Evolutionary conservation across 2,888 invertebrate species (phyloP).

Genomic region (Philereme transversata): DNA sequence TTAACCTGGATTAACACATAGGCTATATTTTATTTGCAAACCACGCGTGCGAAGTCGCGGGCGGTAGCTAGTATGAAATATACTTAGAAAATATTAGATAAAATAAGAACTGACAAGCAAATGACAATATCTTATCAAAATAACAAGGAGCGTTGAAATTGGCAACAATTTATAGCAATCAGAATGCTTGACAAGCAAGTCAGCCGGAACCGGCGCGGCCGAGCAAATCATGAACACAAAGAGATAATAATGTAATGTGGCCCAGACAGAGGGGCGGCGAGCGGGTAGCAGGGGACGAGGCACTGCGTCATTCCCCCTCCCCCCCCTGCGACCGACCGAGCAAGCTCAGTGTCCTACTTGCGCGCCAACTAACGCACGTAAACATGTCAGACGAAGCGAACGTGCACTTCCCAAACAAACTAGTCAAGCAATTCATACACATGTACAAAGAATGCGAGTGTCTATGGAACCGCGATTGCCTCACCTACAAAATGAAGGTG

Average conservation of each 20-base stretch:
- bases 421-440: slow-evolving; percentile 62
- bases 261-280: slow-evolving; percentile 1
- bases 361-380: slow-evolving; percentile 49
- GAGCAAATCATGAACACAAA: slow-evolving; percentile 26
- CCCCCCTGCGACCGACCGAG: slow-evolving; percentile 34
- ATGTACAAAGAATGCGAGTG: slow-evolving; percentile 64
- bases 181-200: slow-evolving; percentile 16
- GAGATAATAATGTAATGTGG: not conserved
- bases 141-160: not conserved
- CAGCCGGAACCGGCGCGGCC: slow-evolving; percentile 8
- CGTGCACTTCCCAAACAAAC: slow-evolving; percentile 65
- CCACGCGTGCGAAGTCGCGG: too few relatives aligned
- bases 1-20: too few relatives aligned
- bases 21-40: too few relatives aligned
- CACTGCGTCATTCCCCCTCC: slow-evolving; percentile 15
- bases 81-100: too few relatives aligned
- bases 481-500: slow-evolving; percentile 62
- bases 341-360: slow-evolving; percentile 61
- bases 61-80: too few relatives aligned
- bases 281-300: slow-evolving; percentile 4
- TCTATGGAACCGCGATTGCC: slow-evolving; percentile 62
- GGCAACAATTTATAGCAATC: not conserved
- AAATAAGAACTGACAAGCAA: not conserved
- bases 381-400: slow-evolving; percentile 41
- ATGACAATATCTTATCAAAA: not conserved